A percentile compares a stretch with the other conserved stretches of the same genome.
Conservation (phyloP, 1,140 invertebrate species). For the Ips nitidus region DNA sequence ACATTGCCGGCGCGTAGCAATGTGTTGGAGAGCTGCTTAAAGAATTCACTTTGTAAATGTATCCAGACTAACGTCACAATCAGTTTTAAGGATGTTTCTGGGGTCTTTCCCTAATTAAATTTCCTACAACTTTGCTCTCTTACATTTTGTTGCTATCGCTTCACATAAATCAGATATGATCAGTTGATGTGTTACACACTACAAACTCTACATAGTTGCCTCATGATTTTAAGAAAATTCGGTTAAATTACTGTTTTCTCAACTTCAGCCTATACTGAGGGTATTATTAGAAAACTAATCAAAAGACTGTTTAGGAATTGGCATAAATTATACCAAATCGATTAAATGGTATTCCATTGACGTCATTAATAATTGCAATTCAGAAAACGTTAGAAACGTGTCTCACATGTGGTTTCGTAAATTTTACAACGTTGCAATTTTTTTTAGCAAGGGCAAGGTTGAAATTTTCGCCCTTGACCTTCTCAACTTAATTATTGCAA, state of each 20-base stretch:
- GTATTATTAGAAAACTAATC: no score
- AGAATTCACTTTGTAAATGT: slow-evolving; percentile 26
- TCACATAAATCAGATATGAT: neutral
- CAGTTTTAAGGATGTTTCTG: neutral
- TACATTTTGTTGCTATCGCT: no score
- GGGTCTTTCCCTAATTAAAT: neutral
- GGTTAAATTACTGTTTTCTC: neutral
- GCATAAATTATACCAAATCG: no score
- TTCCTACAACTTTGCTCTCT: neutral
- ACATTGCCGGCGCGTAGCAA: slow-evolving; percentile 13
- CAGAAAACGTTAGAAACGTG: neutral
- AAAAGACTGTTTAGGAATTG: no score
- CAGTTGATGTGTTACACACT: neutral
- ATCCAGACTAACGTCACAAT: slow-evolving; percentile 20
- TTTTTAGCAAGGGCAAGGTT: neutral
- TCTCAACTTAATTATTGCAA: neutral
- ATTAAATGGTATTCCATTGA: no score
- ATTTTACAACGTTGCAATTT: neutral
- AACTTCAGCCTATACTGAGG: no score
- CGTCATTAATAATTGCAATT: no score
- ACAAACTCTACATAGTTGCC: neutral
- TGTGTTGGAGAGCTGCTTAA: slow-evolving; percentile 16
- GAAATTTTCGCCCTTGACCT: neutral
- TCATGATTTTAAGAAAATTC: neutral
- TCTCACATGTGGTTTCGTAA: neutral